These are phyloP conservation scores for Laterallus jamaicensis DNA, from an alignment of 2,113 vertebrate genomes.

Conservation along the genomic window DNA sequence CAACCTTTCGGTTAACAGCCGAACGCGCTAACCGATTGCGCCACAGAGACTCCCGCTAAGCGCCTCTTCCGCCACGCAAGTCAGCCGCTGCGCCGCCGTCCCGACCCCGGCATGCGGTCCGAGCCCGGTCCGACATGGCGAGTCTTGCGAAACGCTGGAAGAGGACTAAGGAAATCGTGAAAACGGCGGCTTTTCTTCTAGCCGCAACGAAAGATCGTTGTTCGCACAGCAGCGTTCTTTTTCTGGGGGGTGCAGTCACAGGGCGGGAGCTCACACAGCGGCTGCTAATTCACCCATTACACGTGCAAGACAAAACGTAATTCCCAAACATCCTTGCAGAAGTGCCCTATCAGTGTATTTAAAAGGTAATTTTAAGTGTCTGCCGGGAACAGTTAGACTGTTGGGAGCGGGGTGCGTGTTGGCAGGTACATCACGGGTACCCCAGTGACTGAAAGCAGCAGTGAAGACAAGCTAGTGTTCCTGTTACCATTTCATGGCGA, in stretches of 20 bases:
- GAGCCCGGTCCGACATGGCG: rapidly evolving
- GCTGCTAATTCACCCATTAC: not conserved
- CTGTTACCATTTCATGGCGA: not conserved
- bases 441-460: not conserved
- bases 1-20: conserved; percentile 86
- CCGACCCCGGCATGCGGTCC: rapidly evolving
- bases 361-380: not conserved
- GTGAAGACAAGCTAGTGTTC: not conserved
- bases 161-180: rapidly evolving
- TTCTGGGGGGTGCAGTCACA: not conserved
- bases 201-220: rapidly evolving
- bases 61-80: rapidly evolving
- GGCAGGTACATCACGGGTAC: not conserved
- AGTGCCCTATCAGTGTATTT: not conserved
- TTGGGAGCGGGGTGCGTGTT: not conserved
- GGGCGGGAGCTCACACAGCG: not conserved
- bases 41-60: conserved; percentile 63
- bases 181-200: not conserved
- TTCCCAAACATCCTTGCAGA: not conserved
- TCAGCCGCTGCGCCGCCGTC: rapidly evolving
- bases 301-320: not conserved
- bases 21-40: conserved; percentile 80
- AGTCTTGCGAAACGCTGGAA: rapidly evolving
- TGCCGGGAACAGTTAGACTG: not conserved
- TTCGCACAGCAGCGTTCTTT: not conserved